Percentiles rank a stretch among this genome's conserved stretches.
These are phyloP conservation scores for Dromiciops gliroides DNA, from an alignment of 2,113 vertebrate genomes.

Conservation along the genomic window DNA sequence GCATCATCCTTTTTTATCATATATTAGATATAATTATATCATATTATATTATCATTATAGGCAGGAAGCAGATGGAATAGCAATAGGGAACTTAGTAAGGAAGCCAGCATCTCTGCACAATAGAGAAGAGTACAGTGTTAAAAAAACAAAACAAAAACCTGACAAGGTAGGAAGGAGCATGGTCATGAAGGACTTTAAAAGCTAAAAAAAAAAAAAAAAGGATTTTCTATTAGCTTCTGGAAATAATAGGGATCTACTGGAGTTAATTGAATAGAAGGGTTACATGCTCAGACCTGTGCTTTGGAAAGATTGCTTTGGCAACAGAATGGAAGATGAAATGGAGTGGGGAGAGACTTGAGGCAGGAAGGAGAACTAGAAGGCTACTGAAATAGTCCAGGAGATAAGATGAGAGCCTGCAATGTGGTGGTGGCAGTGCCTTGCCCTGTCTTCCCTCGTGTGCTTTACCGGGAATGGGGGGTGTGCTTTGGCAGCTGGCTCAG, in stretches of 20 bases:
- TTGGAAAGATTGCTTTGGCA: neutral
- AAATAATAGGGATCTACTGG: neutral
- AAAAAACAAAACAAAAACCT: too few species aligned
- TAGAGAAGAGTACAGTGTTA: neutral
- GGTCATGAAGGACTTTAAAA: neutral
- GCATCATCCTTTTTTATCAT: too few species aligned
- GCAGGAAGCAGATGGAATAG: neutral
- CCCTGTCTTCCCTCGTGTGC: neutral
- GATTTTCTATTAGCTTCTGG: neutral
- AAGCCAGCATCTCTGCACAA: neutral
- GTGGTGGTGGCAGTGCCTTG: neutral
- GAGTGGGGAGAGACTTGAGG: neutral
- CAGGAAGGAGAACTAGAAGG: neutral
- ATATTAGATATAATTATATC: too few species aligned
- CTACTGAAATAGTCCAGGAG: neutral
- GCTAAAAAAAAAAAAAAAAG: neutral
- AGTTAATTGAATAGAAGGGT: neutral
- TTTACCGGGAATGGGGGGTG: neutral
- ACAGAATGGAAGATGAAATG: neutral
- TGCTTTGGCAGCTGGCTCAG: neutral
- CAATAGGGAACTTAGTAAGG: neutral
- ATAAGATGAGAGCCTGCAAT: neutral
- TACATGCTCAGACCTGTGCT: neutral
- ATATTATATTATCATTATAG: neutral
- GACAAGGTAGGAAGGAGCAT: neutral